Conservation (phyloP, 2,888 invertebrate species). For the Steinernema carpocapsae region DNA sequence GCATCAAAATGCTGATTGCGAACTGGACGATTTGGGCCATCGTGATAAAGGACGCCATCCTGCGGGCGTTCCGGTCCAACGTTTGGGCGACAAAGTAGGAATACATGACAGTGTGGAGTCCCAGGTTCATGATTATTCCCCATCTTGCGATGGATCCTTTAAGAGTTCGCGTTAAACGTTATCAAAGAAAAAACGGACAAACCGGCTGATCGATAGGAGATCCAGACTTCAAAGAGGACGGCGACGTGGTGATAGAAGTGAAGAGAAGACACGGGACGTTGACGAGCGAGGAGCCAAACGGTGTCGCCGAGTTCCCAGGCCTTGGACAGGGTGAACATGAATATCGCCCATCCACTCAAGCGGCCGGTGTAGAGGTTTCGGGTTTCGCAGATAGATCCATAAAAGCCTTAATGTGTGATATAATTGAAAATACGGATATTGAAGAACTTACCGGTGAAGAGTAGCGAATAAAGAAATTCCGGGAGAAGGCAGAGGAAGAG, state of each 20-base stretch:
- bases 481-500: constrained; percentile 36
- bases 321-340: constrained; percentile 48
- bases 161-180: background rate
- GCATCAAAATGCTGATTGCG: constrained; percentile 82
- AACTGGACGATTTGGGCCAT: constrained; percentile 88
- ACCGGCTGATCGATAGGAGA: constrained; percentile 75
- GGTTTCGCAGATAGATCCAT: constrained; percentile 62
- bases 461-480: constrained; percentile 35
- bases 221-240: constrained; percentile 89
- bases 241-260: constrained; percentile 96
- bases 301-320: constrained; percentile 77
- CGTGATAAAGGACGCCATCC: constrained; percentile 87
- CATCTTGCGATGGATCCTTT: constrained; percentile 74
- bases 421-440: background rate
- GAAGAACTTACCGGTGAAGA: constrained; percentile 9
- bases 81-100: constrained; percentile 75
- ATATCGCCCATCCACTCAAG: constrained; percentile 50
- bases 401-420: constrained; percentile 34
- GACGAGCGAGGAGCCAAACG: constrained; percentile 83
- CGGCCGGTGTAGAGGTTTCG: constrained; percentile 39
- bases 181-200: constrained; percentile 53
- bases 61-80: constrained; percentile 77
- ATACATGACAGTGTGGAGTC: constrained; percentile 84
- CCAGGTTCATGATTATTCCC: constrained; percentile 93
- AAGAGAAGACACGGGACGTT: constrained; percentile 89